Percentiles rank a stretch among this genome's conserved stretches.
Conservation (phyloP, 2,113 vertebrate species). For the Rhineura floridana region DNA sequence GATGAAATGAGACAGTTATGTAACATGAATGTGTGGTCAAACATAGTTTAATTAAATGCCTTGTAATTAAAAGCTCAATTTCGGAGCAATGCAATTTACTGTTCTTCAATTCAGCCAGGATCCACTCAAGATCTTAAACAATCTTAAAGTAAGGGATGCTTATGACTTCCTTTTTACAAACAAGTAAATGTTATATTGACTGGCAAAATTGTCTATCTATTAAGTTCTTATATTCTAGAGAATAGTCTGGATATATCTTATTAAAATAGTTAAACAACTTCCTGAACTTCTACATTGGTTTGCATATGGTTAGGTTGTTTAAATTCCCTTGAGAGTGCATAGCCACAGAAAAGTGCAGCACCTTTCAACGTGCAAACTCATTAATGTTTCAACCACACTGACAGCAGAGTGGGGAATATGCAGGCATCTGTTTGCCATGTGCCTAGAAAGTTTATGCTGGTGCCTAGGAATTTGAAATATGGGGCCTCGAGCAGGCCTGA, state of each 20-base stretch:
- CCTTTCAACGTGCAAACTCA: neutral
- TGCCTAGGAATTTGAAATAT: neutral
- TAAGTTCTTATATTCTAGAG: neutral
- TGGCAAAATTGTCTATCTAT: neutral
- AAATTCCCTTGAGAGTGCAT: neutral
- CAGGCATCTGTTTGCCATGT: neutral
- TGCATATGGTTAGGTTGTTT: neutral
- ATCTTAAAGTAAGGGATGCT: neutral
- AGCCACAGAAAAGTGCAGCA: neutral
- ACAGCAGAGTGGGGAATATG: neutral
- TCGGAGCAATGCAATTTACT: accelerated
- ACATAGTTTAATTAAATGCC: neutral
- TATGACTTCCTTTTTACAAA: neutral
- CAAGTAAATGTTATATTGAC: accelerated
- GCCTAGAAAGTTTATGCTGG: neutral
- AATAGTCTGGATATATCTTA: neutral
- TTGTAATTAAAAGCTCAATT: neutral
- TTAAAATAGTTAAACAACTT: neutral
- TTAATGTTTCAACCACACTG: neutral
- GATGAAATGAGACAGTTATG: neutral
- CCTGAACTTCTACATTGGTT: neutral
- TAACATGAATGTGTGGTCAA: neutral
- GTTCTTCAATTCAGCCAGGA: neutral
- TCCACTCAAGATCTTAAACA: conserved; percentile 1
- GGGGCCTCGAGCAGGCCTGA: no score